Base-by-base conservation (phyloP, 2,888 invertebrate species). In the Thumatha senex region DNA sequence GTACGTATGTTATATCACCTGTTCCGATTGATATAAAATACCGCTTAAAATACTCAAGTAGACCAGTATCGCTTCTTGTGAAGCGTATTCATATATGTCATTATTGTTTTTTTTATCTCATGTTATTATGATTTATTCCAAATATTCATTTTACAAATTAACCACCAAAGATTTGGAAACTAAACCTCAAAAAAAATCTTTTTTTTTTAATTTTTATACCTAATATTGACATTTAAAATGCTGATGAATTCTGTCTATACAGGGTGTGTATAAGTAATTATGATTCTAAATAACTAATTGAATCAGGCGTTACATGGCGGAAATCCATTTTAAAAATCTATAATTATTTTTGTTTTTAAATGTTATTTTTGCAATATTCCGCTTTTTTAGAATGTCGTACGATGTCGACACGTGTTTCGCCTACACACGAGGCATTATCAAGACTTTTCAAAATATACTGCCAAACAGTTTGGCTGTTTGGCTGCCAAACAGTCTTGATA, bases 81-180 rank as follows among this genome's bases (percentile, higher is more conserved):
- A 31, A 63, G 72, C 48, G 59, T 51, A 58, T 55, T 51, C 47
- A 48, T 56, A 54, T 53, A 51, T 15, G 11, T 61, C 56, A 35
- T 58, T 67, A 43, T 48, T 40, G 30, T 40, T 35, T 35, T 51
- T 44, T 35, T 51, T 46, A 51, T 57, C 46, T 49, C 52, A 42
- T 58, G n/a, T 55, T 48, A 48, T 24, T 24, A 24, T 47, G 8
- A 51, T 51, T 51, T 52, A 49, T 54, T 51, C 51, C 41, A 54
- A 56, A 56, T 53, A 48, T 46, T 56, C 24, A 54, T 49, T 51
- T 56, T 48, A 40, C 58, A 70, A 74, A 66, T 62, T 72, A 70
- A 70, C 72, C 76, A 79, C 80, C 76, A 79, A 82, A 82, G 78
- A 80, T 74, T 77, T 78, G 60, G 72, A 61, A 66, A 56, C 46